Base-by-base conservation (phyloP, 2,113 vertebrate genomes). In the Clarias macrocephalus region DNA sequence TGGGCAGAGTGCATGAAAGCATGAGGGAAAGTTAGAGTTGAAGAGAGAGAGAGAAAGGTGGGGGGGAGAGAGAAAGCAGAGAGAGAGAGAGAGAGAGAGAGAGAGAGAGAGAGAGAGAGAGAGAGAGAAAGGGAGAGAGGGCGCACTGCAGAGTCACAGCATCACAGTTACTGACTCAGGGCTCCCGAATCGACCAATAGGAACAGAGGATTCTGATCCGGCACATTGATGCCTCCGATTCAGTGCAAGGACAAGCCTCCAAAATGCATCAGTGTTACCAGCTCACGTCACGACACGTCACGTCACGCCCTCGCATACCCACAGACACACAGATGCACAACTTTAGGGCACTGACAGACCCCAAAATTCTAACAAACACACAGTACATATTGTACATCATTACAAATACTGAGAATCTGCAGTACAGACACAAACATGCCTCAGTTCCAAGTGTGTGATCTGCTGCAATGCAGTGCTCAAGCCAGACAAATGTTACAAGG, bases 51-150 rank as follows among this genome's bases (percentile, higher is more conserved):
- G 65, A 11, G 19, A 11, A 16, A 19, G 16, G 0, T 7, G 1
- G 13, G 62, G 63, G 56, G 28, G 19, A 21, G 63, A 79, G 56
- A 3, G 21, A 48, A 9, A 16, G 76, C 54, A 57, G 52, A 80
- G 15, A 82, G 80, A 88, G 66, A 70, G 60, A 28, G 77, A 28
- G 65, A 62, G 30, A 80, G 28, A 80, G 42, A 7, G 21, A 60
- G 16, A 80, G 25, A 81, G 54, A 62, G 52, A 80, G 18, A 82
- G 83, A 89, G 66, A 73, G 60, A 28, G 80, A 28, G 65, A 62
- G 21, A 23, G 70, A 90, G 79, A 89, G 87, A 90, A 88, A 88
- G 89, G 88, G 77, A 84, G 80, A 12, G 65, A 77, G 59, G 21
- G 70, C 0, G 21, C 10, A 70, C 37, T 84, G 82, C 82, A 73